phyloP scores from a whole-genome alignment of 1,140 invertebrate genomes.

The Heliconius himera region DNA sequence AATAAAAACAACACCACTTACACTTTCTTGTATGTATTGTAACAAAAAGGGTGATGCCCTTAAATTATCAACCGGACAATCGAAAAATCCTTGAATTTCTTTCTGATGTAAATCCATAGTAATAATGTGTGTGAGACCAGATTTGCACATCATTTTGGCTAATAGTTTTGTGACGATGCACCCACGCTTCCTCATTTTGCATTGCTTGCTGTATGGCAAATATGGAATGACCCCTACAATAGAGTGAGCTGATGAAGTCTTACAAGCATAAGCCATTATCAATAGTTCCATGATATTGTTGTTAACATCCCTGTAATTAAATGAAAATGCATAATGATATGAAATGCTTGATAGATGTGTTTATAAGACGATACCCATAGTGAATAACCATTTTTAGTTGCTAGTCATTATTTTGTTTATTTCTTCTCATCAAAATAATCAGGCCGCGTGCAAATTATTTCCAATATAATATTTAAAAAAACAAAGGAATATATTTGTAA shows the following conservation, averaged over 20 bases:
- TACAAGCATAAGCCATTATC: slow-evolving; percentile 99
- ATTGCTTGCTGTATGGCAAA: slow-evolving; percentile 99
- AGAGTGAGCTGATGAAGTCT: slow-evolving; percentile 97
- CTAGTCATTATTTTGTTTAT: too few relatives aligned
- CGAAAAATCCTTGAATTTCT: slow-evolving; percentile 99
- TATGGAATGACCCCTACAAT: slow-evolving; percentile 99
- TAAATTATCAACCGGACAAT: slow-evolving; percentile 99
- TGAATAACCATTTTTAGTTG: not conserved
- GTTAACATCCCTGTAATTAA: slow-evolving; percentile 94
- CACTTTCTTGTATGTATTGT: slow-evolving; percentile 98
- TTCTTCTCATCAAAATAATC: too few relatives aligned
- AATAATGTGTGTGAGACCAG: slow-evolving; percentile 97
- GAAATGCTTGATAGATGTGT: not conserved
- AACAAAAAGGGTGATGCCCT: slow-evolving; percentile 98
- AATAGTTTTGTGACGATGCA: slow-evolving; percentile 98
- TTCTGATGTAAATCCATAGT: slow-evolving; percentile 99
- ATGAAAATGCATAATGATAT: not conserved
- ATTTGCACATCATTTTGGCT: slow-evolving; percentile 97
- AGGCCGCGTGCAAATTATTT: too few relatives aligned
- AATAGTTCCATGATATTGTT: slow-evolving; percentile 99
- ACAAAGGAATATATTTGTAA: not conserved
- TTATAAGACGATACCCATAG: not conserved
- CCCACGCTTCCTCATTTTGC: slow-evolving; percentile 99
- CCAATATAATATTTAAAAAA: too few relatives aligned
- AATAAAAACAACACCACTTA: slow-evolving; percentile 81